Percentiles rank a stretch among this genome's conserved stretches.
Conservation (phyloP, 1,140 invertebrate genomes). For the Chrysomallon squamiferum region DNA sequence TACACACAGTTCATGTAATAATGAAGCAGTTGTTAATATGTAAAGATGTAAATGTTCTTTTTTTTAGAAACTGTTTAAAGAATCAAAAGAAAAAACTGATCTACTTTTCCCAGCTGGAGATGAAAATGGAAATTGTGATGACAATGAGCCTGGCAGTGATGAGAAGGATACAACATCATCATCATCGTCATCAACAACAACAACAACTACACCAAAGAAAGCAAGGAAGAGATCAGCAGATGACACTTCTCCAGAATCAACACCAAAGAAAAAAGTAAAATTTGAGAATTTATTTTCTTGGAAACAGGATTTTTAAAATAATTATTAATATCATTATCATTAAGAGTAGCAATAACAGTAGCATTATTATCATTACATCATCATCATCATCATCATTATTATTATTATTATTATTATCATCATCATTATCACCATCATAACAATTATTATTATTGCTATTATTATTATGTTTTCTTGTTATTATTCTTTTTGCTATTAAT, state of each 20-base stretch:
- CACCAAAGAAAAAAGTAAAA: conserved; percentile 4
- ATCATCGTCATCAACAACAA: conserved; percentile 11
- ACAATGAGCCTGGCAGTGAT: conserved; percentile 22
- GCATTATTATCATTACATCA: background rate
- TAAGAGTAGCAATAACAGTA: background rate
- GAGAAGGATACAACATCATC: conserved; percentile 17
- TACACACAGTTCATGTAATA: background rate
- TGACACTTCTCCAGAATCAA: conserved; percentile 10
- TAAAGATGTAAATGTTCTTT: background rate
- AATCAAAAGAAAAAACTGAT: conserved; percentile 58
- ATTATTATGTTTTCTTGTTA: no score
- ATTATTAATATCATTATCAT: background rate
- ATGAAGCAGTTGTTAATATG: background rate
- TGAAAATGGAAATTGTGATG: conserved; percentile 15
- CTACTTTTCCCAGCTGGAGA: conserved; percentile 37
- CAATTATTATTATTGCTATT: no score
- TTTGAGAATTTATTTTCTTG: background rate
- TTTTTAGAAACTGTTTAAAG: conserved; percentile 50
- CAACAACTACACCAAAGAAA: conserved; percentile 9
- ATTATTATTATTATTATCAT: no score
- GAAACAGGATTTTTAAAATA: background rate
- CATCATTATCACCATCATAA: no score
- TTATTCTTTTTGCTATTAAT: background rate
- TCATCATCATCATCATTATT: no score
- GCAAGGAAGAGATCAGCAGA: conserved; percentile 12